Percentiles rank a stretch among this genome's conserved stretches.
Evolutionary conservation across 2,797 vertebrate species (phyloP).

Genomic region (Calcarius lapponicus): DNA sequence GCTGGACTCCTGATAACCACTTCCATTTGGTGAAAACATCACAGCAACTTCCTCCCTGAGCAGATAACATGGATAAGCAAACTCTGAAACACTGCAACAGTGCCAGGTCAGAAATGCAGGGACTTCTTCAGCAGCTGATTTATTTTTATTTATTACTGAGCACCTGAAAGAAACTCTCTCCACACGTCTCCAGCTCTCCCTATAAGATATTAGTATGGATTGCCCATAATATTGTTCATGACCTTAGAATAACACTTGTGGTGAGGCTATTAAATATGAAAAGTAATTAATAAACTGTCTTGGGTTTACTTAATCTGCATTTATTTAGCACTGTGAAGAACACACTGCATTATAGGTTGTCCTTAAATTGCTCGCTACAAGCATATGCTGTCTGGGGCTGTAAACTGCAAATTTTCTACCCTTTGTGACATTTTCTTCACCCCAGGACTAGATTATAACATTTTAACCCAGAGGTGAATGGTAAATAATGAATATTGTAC

Average conservation of each 20-base stretch:
- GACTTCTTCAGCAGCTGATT: background rate
- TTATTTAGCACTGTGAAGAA: background rate
- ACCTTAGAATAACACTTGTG: background rate
- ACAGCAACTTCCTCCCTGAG: background rate
- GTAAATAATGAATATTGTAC: background rate
- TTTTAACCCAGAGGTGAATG: background rate
- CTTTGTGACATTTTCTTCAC: background rate
- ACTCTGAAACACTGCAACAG: background rate
- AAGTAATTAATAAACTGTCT: background rate
- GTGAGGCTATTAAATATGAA: background rate
- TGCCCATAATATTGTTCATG: no score
- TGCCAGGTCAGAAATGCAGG: background rate
- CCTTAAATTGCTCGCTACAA: background rate
- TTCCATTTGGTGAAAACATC: background rate
- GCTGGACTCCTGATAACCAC: background rate
- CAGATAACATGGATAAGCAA: background rate
- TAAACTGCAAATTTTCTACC: background rate
- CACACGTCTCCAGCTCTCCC: background rate
- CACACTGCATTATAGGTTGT: background rate
- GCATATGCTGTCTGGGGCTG: background rate
- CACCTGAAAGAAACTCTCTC: background rate
- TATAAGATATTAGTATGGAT: background rate
- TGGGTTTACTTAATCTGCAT: background rate
- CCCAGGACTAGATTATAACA: background rate
- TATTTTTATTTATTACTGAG: background rate